Evolutionary conservation across 1,140 invertebrate genomes (phyloP).

Genomic region (Drosophila paulistorum): DNA sequence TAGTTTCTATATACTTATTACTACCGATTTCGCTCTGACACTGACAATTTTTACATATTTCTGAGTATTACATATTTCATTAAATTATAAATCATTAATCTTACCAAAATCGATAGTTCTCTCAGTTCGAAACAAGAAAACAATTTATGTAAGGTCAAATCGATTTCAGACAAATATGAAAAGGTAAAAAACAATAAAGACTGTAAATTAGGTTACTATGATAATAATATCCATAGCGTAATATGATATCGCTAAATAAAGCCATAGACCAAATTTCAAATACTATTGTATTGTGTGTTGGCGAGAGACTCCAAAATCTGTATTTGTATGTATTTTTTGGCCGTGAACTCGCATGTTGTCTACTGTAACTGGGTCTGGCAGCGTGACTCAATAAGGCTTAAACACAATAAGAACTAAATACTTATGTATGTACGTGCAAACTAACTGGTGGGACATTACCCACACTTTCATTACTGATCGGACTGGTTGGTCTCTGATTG

Average conservation of each 20-base stretch:
- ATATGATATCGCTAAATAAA: slow-evolving; percentile 21
- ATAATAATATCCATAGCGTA: slow-evolving; percentile 16
- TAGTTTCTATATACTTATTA: background rate
- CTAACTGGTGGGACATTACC: slow-evolving; percentile 19
- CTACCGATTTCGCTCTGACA: background rate
- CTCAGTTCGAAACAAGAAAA: background rate
- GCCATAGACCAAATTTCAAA: slow-evolving; percentile 8
- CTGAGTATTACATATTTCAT: background rate
- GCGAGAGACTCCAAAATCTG: slow-evolving; percentile 3
- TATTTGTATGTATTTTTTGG: background rate
- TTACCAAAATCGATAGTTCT: background rate
- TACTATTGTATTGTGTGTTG: slow-evolving; percentile 19
- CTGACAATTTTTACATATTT: background rate
- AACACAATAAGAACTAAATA: slow-evolving; percentile 16
- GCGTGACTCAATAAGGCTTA: slow-evolving; percentile 23
- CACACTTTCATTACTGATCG: slow-evolving; percentile 21
- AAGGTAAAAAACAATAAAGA: slow-evolving; percentile 9
- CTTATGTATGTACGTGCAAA: background rate
- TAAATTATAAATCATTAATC: slow-evolving; percentile 3
- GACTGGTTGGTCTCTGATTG: slow-evolving; percentile 19
- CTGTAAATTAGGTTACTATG: slow-evolving; percentile 7
- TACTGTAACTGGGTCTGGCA: slow-evolving; percentile 12
- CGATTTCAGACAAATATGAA: background rate
- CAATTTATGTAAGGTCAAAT: slow-evolving; percentile 12
- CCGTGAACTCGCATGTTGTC: slow-evolving; percentile 15